Percentiles rank a stretch among this genome's conserved stretches.
Evolutionary conservation across 2,797 vertebrate genomes (phyloP).

Genomic region (Bufotes viridis): DNA sequence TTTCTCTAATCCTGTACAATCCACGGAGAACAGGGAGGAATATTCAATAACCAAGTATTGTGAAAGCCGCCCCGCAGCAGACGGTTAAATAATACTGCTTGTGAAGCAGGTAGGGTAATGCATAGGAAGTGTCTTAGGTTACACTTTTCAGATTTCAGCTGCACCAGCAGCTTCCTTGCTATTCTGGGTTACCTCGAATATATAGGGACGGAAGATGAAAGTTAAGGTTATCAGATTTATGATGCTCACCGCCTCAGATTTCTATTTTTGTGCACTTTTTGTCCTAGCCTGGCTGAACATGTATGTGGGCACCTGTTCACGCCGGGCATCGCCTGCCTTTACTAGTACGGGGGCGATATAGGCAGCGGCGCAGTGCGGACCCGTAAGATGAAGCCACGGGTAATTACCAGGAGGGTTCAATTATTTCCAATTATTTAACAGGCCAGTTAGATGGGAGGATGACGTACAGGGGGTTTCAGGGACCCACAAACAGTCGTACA

Average conservation of each 20-base stretch:
- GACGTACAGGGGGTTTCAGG: too few species aligned
- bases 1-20: too few species aligned
- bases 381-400: too few species aligned
- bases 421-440: too few species aligned
- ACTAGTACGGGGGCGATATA: neutral
- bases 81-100: conserved; percentile 50
- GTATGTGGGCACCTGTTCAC: neutral
- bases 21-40: neutral
- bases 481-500: too few species aligned
- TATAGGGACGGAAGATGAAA: conserved; percentile 54
- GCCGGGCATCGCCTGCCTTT: neutral
- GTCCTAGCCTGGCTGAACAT: neutral
- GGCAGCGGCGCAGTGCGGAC: neutral
- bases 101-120: conserved; percentile 35
- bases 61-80: neutral
- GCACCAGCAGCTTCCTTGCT: conserved; percentile 50
- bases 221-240: conserved; percentile 60
- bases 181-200: conserved; percentile 52
- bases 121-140: conserved; percentile 52
- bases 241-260: conserved; percentile 25
- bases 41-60: neutral
- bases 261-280: conserved; percentile 34
- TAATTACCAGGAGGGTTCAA: too few species aligned
- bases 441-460: too few species aligned
- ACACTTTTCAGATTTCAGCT: conserved; percentile 54